Evolutionary conservation across 1,140 invertebrate genomes (phyloP).

Genomic region (Akabosia matsudoensis): DNA sequence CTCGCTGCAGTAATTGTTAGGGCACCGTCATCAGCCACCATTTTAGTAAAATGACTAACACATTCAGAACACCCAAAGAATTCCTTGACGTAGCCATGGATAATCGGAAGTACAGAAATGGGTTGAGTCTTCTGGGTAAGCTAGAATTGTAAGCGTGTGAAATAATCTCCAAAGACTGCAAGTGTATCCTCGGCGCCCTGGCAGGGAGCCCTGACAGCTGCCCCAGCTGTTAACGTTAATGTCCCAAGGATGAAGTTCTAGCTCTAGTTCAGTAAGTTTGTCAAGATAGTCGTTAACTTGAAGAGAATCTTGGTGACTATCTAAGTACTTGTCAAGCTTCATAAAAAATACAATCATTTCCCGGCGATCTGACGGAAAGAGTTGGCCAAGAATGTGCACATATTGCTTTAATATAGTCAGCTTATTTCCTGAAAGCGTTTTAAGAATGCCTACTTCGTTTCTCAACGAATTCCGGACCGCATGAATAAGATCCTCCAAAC

Average conservation of each 20-base stretch:
- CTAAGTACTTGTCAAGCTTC: conserved; percentile 55
- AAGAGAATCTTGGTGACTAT: conserved; percentile 53
- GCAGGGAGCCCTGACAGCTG: conserved; percentile 74
- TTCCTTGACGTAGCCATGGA: conserved; percentile 82
- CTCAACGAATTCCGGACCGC: conserved; percentile 72
- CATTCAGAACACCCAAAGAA: conserved; percentile 95
- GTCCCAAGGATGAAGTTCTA: conserved; percentile 42
- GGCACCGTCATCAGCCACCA: conserved; percentile 65
- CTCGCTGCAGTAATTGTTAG: conserved; percentile 65
- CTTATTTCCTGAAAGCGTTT: conserved; percentile 65
- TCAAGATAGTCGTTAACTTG: conserved; percentile 54
- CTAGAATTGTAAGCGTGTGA: conserved; percentile 83
- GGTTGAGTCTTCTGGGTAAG: conserved; percentile 57
- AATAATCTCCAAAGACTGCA: conserved; percentile 95
- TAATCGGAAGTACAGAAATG: conserved; percentile 67
- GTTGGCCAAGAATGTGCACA: conserved; percentile 64
- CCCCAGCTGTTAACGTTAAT: conserved; percentile 65
- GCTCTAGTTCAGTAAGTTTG: conserved; percentile 42
- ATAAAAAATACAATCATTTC: conserved; percentile 61
- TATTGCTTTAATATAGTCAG: conserved; percentile 70
- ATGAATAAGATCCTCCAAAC: conserved; percentile 81
- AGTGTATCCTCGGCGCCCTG: conserved; percentile 76
- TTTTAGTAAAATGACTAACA: conserved; percentile 77
- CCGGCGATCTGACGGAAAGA: conserved; percentile 68
- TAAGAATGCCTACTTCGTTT: conserved; percentile 72